phyloP scores from a whole-genome alignment of 2,113 vertebrate genomes.

The Cromileptes altivelis region DNA sequence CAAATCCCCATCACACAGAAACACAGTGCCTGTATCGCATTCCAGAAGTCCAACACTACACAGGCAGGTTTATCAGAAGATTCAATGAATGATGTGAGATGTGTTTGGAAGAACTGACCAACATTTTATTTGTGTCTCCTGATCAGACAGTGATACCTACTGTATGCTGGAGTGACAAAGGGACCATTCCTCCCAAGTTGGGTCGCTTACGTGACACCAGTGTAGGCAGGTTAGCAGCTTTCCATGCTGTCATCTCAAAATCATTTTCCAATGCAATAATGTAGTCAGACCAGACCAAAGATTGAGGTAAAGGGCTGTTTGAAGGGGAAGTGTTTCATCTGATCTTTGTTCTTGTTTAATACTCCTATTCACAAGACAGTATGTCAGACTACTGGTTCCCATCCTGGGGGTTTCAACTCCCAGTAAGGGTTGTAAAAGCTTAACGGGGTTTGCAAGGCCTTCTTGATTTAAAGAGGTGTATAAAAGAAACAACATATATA shows the following conservation, averaged over 20 bases:
- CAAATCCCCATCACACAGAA: slow-evolving; percentile 18
- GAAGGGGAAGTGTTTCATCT: neutral
- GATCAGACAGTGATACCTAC: neutral
- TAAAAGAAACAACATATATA: no score
- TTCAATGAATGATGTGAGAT: neutral
- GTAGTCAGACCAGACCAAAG: slow-evolving; percentile 16
- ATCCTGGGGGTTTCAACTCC: no score
- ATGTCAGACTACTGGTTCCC: no score
- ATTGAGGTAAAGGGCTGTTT: neutral
- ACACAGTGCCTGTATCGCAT: neutral
- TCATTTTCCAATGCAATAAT: neutral
- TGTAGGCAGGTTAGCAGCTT: slow-evolving; percentile 4
- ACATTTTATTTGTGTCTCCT: neutral
- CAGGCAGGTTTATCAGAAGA: neutral
- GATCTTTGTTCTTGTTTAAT: slow-evolving; percentile 16
- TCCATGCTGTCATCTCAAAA: slow-evolving; percentile 20
- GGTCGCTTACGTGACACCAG: neutral
- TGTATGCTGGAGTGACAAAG: slow-evolving; percentile 2
- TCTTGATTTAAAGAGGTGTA: no score
- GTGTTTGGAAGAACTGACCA: neutral
- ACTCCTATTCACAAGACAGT: neutral
- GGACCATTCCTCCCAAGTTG: neutral
- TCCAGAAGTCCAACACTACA: neutral
- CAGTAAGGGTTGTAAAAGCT: no score
- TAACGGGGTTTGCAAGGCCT: no score